These are phyloP conservation scores for Rotaria macrura DNA, from an alignment of 2,888 invertebrate species.

Conservation along the genomic window DNA sequence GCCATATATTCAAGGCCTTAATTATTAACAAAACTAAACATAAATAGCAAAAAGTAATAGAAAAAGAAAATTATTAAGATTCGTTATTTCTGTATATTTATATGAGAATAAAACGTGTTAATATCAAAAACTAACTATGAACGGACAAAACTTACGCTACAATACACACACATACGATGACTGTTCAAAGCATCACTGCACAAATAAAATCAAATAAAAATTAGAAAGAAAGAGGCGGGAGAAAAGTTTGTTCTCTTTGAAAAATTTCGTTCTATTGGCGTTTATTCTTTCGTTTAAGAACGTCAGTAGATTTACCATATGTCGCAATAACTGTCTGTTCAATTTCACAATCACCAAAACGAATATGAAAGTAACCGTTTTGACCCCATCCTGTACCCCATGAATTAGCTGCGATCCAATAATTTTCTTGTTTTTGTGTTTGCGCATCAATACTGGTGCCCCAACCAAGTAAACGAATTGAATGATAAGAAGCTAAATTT, in stretches of 20 bases:
- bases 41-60: too few species aligned
- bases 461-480: conserved; percentile 33
- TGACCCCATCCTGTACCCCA: conserved; percentile 34
- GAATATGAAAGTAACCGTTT: background rate
- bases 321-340: conserved; percentile 4
- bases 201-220: background rate
- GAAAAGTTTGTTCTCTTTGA: background rate
- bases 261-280: background rate
- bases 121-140: background rate
- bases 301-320: conserved; percentile 13
- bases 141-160: background rate
- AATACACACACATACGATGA: background rate
- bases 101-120: background rate
- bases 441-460: conserved; percentile 14
- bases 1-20: too few species aligned
- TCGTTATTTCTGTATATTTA: background rate
- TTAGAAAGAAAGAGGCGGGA: background rate
- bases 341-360: conserved; percentile 12
- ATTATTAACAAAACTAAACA: too few species aligned
- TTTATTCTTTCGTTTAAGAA: background rate
- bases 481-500: conserved; percentile 24
- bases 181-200: conserved; percentile 6
- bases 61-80: too few species aligned
- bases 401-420: conserved; percentile 31
- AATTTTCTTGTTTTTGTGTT: conserved; percentile 14